Base-by-base conservation (phyloP, 2,113 vertebrate species). In the Phodopus roborovskii region DNA sequence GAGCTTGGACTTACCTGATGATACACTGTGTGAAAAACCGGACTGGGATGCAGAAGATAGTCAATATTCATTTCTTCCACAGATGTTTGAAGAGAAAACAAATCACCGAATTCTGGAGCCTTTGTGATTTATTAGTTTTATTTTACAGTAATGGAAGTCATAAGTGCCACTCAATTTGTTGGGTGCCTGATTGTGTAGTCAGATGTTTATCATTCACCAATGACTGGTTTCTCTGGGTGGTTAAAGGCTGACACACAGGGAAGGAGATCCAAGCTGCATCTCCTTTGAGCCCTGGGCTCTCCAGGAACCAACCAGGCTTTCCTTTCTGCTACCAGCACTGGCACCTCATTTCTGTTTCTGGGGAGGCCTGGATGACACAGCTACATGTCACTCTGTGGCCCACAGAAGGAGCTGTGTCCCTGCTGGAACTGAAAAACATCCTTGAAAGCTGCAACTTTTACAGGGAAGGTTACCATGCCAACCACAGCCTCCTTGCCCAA, bases 401-500 rank as follows among this genome's bases (percentile, higher is more conserved):
- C 56, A 48, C 88, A 64, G 95, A 93, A 95, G 88, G 79, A 95
- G 89, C 78, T 75, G 7, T 79, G 86, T 96, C 68, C 96, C 92
- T 74, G 94, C 70, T 96, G 94, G 94, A 95, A 97, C 1, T 92
- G 92, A 96, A 97, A 97, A 97, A 85, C 85, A 97, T 97, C 94
- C 96, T 96, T 95, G 94, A 97, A 92, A 95, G 85, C 91, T 97
- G 88, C 88, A 95, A 97, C 90, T 97, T 96, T 91, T 89, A 95
- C 78, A 94, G 91, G 82, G 90, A 96, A 97, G 93, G 97, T 98
- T 98, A 97, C 97, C 97, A 97, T 98, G 97, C 97, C 97, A 97
- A 98, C 97, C 0, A 92, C 95, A 96, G 96, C 84, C 87, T 97
- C 84, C 93, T 95, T 93, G 87, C 81, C 94, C 93, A 96, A 93